Evolutionary conservation across 2,797 vertebrate species (phyloP).

Genomic region (Hyperoplus immaculatus): DNA sequence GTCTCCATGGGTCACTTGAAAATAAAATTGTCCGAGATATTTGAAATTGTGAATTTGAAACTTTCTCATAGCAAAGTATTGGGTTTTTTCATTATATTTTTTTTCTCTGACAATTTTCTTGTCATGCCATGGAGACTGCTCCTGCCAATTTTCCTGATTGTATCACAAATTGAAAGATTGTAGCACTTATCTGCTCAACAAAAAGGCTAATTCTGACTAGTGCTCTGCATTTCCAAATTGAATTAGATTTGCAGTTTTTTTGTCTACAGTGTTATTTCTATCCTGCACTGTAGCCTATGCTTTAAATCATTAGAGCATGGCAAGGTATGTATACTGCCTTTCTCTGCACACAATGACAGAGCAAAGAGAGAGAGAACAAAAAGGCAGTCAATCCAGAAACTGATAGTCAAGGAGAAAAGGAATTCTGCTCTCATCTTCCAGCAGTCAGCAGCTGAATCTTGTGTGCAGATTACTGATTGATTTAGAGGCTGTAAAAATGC

Average conservation of each 20-base stretch:
- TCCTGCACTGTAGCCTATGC: neutral
- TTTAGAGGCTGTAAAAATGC: slow-evolving; percentile 44
- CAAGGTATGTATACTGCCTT: slow-evolving; percentile 22
- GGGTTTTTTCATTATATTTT: too few species aligned
- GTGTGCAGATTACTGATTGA: slow-evolving; percentile 28
- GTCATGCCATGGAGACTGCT: too few species aligned
- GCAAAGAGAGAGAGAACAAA: slow-evolving; percentile 18
- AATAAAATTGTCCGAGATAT: too few species aligned
- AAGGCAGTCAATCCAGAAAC: slow-evolving; percentile 29
- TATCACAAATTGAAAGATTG: too few species aligned
- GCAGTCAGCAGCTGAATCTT: slow-evolving; percentile 46
- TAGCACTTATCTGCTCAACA: too few species aligned
- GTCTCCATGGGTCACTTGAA: too few species aligned
- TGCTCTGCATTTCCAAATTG: neutral
- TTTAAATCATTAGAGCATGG: slow-evolving; percentile 2
- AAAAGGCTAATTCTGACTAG: neutral
- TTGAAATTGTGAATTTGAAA: too few species aligned
- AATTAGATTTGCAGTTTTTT: slow-evolving; percentile 1
- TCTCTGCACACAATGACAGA: slow-evolving; percentile 44
- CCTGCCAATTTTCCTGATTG: too few species aligned
- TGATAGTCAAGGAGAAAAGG: slow-evolving; percentile 37
- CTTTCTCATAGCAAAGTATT: too few species aligned
- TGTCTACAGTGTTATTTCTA: slow-evolving; percentile 3
- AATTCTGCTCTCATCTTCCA: slow-evolving; percentile 44
- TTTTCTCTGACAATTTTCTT: too few species aligned